Base-by-base conservation (phyloP, 2,888 invertebrate genomes). In the Entomobrya proxima region DNA sequence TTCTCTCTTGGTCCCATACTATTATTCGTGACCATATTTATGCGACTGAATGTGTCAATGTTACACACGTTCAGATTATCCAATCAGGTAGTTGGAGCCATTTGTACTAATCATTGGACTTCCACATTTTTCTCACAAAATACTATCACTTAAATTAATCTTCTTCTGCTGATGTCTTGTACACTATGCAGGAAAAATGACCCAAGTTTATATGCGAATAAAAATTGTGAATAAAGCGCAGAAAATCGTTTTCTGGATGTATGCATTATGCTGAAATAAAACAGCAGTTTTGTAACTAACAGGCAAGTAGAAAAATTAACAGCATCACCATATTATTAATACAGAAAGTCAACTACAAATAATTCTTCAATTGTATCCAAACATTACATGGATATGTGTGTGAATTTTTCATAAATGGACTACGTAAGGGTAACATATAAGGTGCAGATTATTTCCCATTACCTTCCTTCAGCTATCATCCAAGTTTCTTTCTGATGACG, bases 391-490 rank as follows among this genome's bases (percentile, higher is more conserved):
- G 35, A 69, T 80, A 80, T 72, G 80, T 80, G n/a, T n/a, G 81
- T 81, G 72, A 74, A 72, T 30, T 81, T 74, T 44, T 52, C 52
- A 50, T 52, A 52, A 37, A 32, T 76, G 27, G 44, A n/a, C n/a
- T 44, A 9, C 27, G 69, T 52, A 27, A 32, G 21, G 27, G 80
- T 18, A 55, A 72, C 40, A 52, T 69, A 37, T 55, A 69, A 79
- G 80, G 80, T 69, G 55, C 37, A 55, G 50, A 69, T 78, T 27
- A 40, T 67, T 81, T 81, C 81, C 81, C 74, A 81, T 81, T 58
- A 61, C 61, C 74, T 72, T 81, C 58, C 72, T 58, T 72, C 72
- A 40, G 11, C n/a, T 21, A 79, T 69, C 50, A 50, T 67, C 77
- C 44, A 61, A 77, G 13, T 69, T 18, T 30, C n/a, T 44, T 40